phyloP scores from a whole-genome alignment of 2,888 invertebrate genomes.

The Gasteruption jaculator region DNA sequence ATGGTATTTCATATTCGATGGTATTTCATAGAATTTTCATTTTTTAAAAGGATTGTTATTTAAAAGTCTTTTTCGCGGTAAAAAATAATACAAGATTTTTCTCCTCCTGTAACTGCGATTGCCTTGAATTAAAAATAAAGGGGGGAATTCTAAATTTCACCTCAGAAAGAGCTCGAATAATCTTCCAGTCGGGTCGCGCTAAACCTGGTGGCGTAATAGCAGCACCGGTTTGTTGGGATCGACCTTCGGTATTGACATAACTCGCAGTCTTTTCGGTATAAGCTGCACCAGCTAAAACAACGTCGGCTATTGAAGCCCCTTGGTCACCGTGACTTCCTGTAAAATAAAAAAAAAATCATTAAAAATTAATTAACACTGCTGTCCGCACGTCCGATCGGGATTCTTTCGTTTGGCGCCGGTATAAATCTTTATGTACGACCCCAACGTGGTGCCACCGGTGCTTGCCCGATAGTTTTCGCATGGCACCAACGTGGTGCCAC shows the following conservation, averaged over 20 bases:
- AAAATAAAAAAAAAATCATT: slow-evolving; percentile 10
- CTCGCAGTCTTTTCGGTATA: slow-evolving; percentile 99
- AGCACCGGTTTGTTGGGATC: slow-evolving; percentile 83
- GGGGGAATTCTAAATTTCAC: slow-evolving; percentile 53
- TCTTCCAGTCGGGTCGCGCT: slow-evolving; percentile 98
- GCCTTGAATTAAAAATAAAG: neutral
- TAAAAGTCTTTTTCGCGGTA: no score
- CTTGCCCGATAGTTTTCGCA: no score
- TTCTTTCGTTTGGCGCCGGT: no score
- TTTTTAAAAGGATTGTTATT: no score
- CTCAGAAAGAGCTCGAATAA: slow-evolving; percentile 93
- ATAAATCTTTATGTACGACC: no score
- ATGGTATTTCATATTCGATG: no score
- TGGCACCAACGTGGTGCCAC: no score
- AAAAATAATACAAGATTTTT: no score
- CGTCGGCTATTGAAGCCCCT: slow-evolving; percentile 90
- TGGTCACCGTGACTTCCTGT: slow-evolving; percentile 93
- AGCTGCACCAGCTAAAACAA: slow-evolving; percentile 91
- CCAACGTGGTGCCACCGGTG: no score
- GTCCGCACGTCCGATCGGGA: no score
- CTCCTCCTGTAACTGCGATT: no score
- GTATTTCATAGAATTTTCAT: no score
- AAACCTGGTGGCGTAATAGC: slow-evolving; percentile 89
- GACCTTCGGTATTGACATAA: slow-evolving; percentile 96
- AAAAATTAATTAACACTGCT: neutral